Evolutionary conservation across 2,113 vertebrate species (phyloP).

Genomic region (Amphiprion percula): DNA sequence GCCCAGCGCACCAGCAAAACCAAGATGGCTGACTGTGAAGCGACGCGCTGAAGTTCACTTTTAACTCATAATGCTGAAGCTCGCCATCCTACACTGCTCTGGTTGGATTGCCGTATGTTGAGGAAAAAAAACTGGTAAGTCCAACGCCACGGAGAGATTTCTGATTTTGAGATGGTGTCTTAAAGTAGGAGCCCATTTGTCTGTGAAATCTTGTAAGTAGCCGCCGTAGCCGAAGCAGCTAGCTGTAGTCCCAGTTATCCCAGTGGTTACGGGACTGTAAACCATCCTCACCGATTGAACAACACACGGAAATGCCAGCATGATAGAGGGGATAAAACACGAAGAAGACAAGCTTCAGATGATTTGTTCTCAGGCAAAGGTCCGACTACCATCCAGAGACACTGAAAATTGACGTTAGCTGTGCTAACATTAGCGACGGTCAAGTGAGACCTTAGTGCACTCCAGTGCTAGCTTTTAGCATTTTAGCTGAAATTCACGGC

Average conservation of each 20-base stretch:
- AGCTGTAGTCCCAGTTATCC: slow-evolving; percentile 13
- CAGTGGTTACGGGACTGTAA: background rate
- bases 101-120: background rate
- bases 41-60: slow-evolving; percentile 67
- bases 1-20: slow-evolving; percentile 54
- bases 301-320: background rate
- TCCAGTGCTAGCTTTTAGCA: too few species aligned
- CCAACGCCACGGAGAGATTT: background rate
- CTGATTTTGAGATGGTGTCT: background rate
- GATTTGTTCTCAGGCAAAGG: too few species aligned
- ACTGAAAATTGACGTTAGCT: background rate
- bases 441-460: too few species aligned
- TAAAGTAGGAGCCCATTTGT: slow-evolving; percentile 1
- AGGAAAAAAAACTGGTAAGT: slow-evolving; percentile 54
- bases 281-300: background rate
- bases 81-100: background rate
- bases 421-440: slow-evolving; percentile 26
- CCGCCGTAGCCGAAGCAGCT: slow-evolving; percentile 40
- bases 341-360: background rate
- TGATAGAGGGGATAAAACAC: too few species aligned
- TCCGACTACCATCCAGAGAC: background rate
- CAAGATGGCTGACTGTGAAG: slow-evolving; percentile 69
- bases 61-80: slow-evolving; percentile 18
- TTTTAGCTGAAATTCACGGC: too few species aligned
- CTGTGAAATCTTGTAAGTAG: slow-evolving; percentile 1